Percentiles rank a stretch among this genome's conserved stretches.
Conservation (phyloP, 2,113 vertebrate genomes). For the Stegastes partitus region DNA sequence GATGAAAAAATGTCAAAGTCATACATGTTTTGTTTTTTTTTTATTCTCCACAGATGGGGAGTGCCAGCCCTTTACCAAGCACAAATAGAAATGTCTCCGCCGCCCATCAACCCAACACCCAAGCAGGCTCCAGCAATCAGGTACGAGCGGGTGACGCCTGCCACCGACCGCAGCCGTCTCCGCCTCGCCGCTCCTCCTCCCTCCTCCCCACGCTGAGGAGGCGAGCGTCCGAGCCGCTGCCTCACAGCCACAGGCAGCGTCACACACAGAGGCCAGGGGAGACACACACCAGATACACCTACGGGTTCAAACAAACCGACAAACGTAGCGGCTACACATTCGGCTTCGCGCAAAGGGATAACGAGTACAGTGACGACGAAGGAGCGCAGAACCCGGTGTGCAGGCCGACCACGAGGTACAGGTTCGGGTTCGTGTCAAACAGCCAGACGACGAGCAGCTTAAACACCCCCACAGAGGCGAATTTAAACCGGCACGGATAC, state of each 20-base stretch:
- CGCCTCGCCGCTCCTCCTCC: constrained; percentile 56
- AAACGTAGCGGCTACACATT: constrained; percentile 24
- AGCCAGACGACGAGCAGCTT: background rate
- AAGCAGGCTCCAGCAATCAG: constrained; percentile 59
- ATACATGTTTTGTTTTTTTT: background rate
- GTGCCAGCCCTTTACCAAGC: background rate
- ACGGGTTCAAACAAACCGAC: constrained; percentile 13
- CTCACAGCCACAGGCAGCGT: constrained; percentile 42
- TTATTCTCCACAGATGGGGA: constrained; percentile 23
- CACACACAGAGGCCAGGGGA: constrained; percentile 30
- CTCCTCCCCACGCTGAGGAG: constrained; percentile 65
- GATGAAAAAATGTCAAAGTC: background rate
- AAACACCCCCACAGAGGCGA: constrained; percentile 7
- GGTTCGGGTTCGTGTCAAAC: constrained; percentile 20
- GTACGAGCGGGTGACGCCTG: constrained; percentile 58
- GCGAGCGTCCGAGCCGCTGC: constrained; percentile 60
- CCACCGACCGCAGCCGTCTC: constrained; percentile 41
- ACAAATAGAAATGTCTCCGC: background rate
- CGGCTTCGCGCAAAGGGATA: constrained; percentile 27
- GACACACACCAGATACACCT: constrained; percentile 53
- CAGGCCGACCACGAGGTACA: background rate
- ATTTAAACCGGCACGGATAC: constrained; percentile 25
- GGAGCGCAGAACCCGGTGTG: background rate
- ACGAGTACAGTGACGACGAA: background rate
- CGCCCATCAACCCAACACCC: background rate